phyloP scores from a whole-genome alignment of 2,113 vertebrate species.

The Cynopterus brachyotis region DNA sequence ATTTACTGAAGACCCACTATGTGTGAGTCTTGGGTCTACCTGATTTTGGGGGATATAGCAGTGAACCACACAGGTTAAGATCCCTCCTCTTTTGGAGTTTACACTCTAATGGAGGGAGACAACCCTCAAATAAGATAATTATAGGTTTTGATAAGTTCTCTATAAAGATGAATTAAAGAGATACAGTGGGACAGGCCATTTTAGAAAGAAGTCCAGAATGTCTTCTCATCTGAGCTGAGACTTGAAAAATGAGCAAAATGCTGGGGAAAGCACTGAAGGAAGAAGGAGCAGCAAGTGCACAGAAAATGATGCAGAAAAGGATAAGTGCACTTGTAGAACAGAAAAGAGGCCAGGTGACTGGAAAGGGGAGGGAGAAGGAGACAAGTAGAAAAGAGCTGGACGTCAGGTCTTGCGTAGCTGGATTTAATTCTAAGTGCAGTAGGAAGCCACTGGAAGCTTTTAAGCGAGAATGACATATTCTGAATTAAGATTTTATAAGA shows the following conservation, averaged over 20 bases:
- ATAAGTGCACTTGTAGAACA: background rate
- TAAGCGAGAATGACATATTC: constrained; percentile 64
- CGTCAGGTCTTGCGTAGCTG: background rate
- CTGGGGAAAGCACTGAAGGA: background rate
- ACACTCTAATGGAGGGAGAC: background rate
- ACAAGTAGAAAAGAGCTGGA: background rate
- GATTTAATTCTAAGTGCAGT: constrained; percentile 7
- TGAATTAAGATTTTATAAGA: constrained; percentile 74
- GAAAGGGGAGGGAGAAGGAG: background rate
- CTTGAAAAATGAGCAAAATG: background rate
- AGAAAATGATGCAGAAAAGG: background rate
- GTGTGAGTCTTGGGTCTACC: background rate
- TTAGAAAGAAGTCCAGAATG: background rate
- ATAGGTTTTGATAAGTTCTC: background rate
- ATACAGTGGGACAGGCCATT: background rate
- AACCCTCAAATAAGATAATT: background rate
- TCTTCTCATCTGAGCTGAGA: background rate
- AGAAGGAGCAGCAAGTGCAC: background rate
- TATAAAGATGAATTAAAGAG: background rate
- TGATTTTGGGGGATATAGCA: background rate
- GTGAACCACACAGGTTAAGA: background rate
- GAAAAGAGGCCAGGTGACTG: background rate
- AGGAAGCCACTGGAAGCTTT: constrained; percentile 51
- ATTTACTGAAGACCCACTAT: background rate
- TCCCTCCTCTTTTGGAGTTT: background rate